Percentiles rank a stretch among this genome's conserved stretches.
phyloP scores from a whole-genome alignment of 2,888 invertebrate genomes.

The Parasteatoda lunata region DNA sequence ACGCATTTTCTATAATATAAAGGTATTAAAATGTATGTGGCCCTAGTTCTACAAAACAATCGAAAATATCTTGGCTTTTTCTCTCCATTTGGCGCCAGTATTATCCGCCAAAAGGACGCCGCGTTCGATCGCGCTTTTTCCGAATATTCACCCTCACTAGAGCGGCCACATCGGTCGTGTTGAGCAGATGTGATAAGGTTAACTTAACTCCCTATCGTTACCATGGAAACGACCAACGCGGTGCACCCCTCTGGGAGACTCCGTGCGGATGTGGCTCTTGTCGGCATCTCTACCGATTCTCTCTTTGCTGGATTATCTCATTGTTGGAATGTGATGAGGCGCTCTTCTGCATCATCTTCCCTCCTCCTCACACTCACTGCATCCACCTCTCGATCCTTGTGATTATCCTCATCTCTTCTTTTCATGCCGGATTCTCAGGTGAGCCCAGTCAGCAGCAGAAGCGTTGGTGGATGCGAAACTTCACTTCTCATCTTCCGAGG shows the following conservation, averaged over 20 bases:
- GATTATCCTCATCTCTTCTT: constrained; percentile 21
- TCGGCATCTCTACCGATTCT: constrained; percentile 39
- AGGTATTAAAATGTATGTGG: too few relatives aligned
- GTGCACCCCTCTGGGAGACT: constrained; percentile 53
- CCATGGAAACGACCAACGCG: constrained; percentile 66
- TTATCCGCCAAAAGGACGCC: constrained; percentile 47
- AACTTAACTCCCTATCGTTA: constrained; percentile 33
- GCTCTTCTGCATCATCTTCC: background rate
- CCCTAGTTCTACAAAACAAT: too few relatives aligned
- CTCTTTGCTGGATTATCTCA: constrained; percentile 7
- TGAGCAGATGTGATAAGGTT: constrained; percentile 41
- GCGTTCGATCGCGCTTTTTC: constrained; percentile 44
- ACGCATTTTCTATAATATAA: too few relatives aligned
- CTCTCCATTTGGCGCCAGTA: constrained; percentile 43
- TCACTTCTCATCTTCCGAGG: constrained; percentile 1
- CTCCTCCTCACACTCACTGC: background rate
- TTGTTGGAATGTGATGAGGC: constrained; percentile 18
- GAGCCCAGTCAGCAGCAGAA: constrained; percentile 26
- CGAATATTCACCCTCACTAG: constrained; percentile 17
- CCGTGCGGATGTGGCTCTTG: constrained; percentile 38
- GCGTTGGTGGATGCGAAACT: constrained; percentile 11
- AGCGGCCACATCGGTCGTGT: constrained; percentile 64
- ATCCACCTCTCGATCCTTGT: constrained; percentile 3
- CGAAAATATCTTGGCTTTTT: background rate
- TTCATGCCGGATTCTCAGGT: constrained; percentile 35